These are phyloP conservation scores for Cistogaster globosa DNA, from an alignment of 2,888 invertebrate genomes.

Conservation along the genomic window DNA sequence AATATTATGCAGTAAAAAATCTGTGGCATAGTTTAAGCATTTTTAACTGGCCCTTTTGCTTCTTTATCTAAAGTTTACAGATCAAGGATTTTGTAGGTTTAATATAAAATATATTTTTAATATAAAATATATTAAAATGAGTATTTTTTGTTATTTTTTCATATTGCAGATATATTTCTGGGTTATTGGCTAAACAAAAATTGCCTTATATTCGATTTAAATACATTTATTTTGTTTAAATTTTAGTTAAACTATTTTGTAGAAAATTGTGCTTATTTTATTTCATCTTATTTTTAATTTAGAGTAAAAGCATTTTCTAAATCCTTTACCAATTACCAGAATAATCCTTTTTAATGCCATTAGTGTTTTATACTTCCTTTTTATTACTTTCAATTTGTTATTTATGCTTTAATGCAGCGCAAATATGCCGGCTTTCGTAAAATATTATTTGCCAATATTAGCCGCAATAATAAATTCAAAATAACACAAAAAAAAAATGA, in stretches of 20 bases:
- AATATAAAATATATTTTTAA: background rate
- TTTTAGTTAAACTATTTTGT: background rate
- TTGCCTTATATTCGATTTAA: too few species aligned
- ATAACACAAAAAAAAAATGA: background rate
- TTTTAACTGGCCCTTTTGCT: background rate
- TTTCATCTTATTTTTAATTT: too few species aligned
- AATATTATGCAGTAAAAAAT: too few species aligned
- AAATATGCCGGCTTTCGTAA: background rate
- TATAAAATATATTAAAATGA: background rate
- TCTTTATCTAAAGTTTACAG: background rate
- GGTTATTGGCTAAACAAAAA: too few species aligned
- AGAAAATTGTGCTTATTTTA: too few species aligned
- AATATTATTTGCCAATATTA: background rate
- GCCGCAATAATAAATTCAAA: slow-evolving; percentile 42
- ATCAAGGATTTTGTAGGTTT: background rate
- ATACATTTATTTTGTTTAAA: background rate
- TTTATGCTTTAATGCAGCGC: slow-evolving; percentile 29
- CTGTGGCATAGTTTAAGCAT: slow-evolving; percentile 15
- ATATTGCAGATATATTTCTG: too few species aligned
- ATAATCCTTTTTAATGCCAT: slow-evolving; percentile 43
- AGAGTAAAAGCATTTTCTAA: background rate
- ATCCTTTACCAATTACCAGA: slow-evolving; percentile 21
- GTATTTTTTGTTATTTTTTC: too few species aligned
- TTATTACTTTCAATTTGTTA: slow-evolving; percentile 32
- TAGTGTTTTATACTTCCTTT: slow-evolving; percentile 17